Base-by-base conservation (phyloP, 2,888 invertebrate genomes). In the Eupithecia pulchellata region DNA sequence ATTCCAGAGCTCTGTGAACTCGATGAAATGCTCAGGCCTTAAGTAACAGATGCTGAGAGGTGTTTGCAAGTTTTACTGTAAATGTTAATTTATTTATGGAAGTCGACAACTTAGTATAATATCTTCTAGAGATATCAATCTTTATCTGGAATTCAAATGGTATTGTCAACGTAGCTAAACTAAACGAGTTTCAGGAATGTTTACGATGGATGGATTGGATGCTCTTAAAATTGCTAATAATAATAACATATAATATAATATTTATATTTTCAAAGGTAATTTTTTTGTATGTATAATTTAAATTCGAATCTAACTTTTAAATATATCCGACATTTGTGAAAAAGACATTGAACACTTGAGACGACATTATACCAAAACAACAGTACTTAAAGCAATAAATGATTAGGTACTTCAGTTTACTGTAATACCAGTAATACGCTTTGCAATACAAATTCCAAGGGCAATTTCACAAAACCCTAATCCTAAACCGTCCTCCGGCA, bases 1-100 rank as follows among this genome's bases (percentile, higher is more conserved):
- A 72, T 72, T 73, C 73, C 42, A 69, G 47, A 68, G 76, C 74
- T 70, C 72, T 66, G 69, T 70, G 55, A 72, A 68, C 57, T 62
- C 71, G 74, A 75, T 75, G 73, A 73, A 72, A 67, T 68, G 36
- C 66, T 39, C 36, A 36, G 36, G 63, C n/a, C 39, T 29, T 68
- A 27, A 52, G 66, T 47, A 64, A 66, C 64, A 67, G 52, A 73
- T 69, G 64, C 13, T 47, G 61, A 58, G 62, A 62, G 29, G 9
- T 32, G 61, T 62, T 30, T 25, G 17, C 27, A 66, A 63, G 52
- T 58, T 58, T 20, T 29, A 9, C 32, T 58, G 30, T 32, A n/a
- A 29, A 58, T 30, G n/a, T 27, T 57, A n/a, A 32, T n/a, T n/a
- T 30, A n/a, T 20, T 30, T 3, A 32, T 4, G n/a, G 58, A 60